These are phyloP conservation scores for Percopsis omiscomaycus DNA, from an alignment of 2,797 vertebrate genomes.

Conservation along the genomic window DNA sequence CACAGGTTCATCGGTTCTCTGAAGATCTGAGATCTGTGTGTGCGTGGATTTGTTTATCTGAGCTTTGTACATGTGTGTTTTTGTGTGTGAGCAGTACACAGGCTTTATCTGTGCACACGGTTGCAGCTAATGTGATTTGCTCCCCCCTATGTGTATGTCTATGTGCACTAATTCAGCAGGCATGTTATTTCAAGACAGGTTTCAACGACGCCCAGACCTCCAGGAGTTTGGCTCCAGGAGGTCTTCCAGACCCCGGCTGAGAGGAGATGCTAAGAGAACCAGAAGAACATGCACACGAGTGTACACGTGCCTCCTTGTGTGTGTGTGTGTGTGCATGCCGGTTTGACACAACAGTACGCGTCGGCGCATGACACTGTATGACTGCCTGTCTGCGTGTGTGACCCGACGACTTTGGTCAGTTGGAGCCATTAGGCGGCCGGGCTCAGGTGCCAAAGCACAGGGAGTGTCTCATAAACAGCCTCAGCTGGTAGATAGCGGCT, in stretches of 20 bases:
- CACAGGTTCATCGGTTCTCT: too few relatives aligned
- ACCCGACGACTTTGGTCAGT: slow-evolving; percentile 21
- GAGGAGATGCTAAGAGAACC: slow-evolving; percentile 26
- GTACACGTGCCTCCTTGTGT: neutral
- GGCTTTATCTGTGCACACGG: too few relatives aligned
- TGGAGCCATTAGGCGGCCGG: neutral
- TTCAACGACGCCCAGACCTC: slow-evolving; percentile 46
- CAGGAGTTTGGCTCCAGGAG: slow-evolving; percentile 37
- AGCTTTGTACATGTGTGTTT: too few relatives aligned
- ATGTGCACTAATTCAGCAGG: neutral
- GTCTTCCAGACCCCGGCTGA: slow-evolving; percentile 33
- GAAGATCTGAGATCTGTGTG: too few relatives aligned
- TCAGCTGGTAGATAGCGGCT: slow-evolving; percentile 58
- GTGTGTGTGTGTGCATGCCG: neutral
- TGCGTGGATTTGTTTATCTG: too few relatives aligned
- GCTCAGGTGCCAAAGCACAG: slow-evolving; percentile 49
- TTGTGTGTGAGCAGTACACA: too few relatives aligned
- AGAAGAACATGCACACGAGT: neutral
- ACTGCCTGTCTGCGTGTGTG: neutral
- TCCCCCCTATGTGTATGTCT: neutral
- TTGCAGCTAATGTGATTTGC: neutral
- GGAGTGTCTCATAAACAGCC: slow-evolving; percentile 44
- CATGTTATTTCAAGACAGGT: slow-evolving; percentile 50
- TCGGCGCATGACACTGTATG: neutral
- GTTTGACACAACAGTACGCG: neutral